phyloP scores from a whole-genome alignment of 1,140 invertebrate species.

The Chionoecetes opilio region DNA sequence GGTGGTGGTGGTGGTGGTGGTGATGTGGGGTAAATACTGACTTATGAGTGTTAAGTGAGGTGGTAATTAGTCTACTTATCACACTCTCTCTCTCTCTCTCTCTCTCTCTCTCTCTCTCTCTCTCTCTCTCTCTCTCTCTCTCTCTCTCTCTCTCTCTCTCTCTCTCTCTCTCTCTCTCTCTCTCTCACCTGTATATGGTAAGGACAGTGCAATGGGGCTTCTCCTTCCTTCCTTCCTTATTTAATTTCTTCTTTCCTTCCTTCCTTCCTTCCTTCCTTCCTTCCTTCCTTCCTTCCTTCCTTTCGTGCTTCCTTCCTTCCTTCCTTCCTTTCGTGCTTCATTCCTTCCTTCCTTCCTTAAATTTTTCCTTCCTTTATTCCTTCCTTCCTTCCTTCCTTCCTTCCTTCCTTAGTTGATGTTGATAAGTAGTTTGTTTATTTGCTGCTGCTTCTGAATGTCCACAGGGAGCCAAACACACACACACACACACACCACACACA shows the following conservation, averaged over 20 bases:
- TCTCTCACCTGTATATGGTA: background rate
- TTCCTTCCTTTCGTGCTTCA: background rate
- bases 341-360: background rate
- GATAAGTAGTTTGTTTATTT: too few species aligned
- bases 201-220: too few species aligned
- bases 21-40: background rate
- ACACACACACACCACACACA: too few species aligned
- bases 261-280: background rate
- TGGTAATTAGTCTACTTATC: background rate
- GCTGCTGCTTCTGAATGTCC: too few species aligned
- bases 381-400: background rate
- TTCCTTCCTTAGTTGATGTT: constrained; percentile 1
- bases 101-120: constrained; percentile 27
- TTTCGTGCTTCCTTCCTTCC: background rate
- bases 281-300: background rate
- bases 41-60: constrained; percentile 14
- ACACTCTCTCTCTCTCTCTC: constrained; percentile 25
- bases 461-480: too few species aligned
- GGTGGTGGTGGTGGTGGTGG: too few species aligned
- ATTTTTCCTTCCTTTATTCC: background rate
- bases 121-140: constrained; percentile 11
- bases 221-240: background rate
- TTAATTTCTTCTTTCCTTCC: background rate
- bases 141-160: constrained; percentile 8
- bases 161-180: constrained; percentile 24